phyloP scores from a whole-genome alignment of 2,113 vertebrate species.

The Hydropotes inermis region DNA sequence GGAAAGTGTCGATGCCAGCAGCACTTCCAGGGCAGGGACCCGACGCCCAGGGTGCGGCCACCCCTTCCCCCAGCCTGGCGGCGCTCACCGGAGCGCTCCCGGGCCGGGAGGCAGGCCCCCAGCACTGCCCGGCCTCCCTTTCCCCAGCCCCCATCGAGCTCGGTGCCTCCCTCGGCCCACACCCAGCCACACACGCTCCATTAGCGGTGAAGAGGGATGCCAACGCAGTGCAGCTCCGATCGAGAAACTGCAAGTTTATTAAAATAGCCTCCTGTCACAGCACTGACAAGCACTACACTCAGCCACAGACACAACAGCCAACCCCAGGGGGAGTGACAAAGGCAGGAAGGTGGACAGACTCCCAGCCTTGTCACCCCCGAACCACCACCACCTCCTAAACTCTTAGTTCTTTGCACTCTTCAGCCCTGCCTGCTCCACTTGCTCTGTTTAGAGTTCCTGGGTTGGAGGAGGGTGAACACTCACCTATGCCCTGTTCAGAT shows the following conservation, averaged over 20 bases:
- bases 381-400: background rate
- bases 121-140: background rate
- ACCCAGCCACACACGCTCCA: constrained; percentile 69
- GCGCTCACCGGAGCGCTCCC: background rate
- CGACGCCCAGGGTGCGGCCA: background rate
- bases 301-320: constrained; percentile 59
- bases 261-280: constrained; percentile 72
- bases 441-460: background rate
- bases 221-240: constrained; percentile 52
- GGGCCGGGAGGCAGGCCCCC: background rate
- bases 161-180: constrained; percentile 41
- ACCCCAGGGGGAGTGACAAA: constrained; percentile 20
- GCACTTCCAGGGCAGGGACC: constrained; percentile 29
- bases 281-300: constrained; percentile 31
- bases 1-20: constrained; percentile 28
- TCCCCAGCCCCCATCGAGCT: constrained; percentile 3
- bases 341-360: background rate
- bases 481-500: background rate
- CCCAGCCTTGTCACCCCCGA: background rate
- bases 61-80: background rate
- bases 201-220: constrained; percentile 58
- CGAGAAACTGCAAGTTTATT: constrained; percentile 69
- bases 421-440: background rate
- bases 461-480: background rate
- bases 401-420: background rate